Base-by-base conservation (phyloP, 2,113 vertebrate genomes). In the Puffinus mauretanicus region DNA sequence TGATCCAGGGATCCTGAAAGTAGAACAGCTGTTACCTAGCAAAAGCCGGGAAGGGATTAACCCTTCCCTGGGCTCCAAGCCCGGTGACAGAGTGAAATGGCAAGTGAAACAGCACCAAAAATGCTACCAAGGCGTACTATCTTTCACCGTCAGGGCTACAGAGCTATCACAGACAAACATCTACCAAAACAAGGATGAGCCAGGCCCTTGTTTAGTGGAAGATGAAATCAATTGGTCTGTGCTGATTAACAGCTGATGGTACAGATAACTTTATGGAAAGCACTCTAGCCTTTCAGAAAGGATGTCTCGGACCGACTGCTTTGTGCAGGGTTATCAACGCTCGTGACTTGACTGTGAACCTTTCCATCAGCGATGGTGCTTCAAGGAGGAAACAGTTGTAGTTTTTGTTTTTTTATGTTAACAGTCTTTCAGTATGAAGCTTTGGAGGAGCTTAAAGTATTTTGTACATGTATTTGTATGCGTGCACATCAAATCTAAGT, bases 101-200 rank as follows among this genome's bases (percentile, higher is more conserved):
- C 19, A n/a, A 72, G 36, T 36, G 75, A 54, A 79, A 38, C n/a
- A n/a, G 46, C 40, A 26, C 32, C 46, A 34, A 3, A 34, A 57
- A 17, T 30, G 46, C 84, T 34, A 11, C 61, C 20, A 34, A 76
- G 46, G 32, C 1, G 0, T 52, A 2, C 32, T 42, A 1, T 57
- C 44, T 87, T 51, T 64, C 25, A 61, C 51, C 3, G 0, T 79
- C 82, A 29, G 1, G 2, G 52, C 73, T 76, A 26, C 57, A 52
- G 34, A 61, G 14, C 65, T 72, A 61, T 95, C 94, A 12, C 54
- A 62, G 75, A 12, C 11, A 1, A 47, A 38, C 76, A 92, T 92
- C 95, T 94, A 21, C 75, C 92, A 77, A 96, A 97, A 95, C 92
- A 93, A 75, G 61, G 47, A 64, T 62, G 90, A 92, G 81, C 86